A percentile compares a stretch with the other conserved stretches of the same genome.
Conservation (phyloP, 2,888 invertebrate species). For the Orthosia cruda region DNA sequence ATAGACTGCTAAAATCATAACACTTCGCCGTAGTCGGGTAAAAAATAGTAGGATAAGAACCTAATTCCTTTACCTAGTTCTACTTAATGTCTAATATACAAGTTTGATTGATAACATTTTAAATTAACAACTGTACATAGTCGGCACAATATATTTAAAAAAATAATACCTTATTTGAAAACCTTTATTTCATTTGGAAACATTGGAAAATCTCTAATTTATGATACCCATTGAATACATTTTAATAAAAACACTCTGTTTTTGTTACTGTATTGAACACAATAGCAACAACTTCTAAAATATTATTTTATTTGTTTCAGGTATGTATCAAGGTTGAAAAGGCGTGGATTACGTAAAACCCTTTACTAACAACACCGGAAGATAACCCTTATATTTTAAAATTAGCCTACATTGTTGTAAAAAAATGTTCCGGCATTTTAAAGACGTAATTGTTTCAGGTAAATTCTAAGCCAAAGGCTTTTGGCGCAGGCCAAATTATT, state of each 20-base stretch:
- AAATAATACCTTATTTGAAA: background rate
- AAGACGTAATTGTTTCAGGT: constrained; percentile 24
- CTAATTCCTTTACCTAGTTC: no score
- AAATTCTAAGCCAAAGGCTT: constrained; percentile 12
- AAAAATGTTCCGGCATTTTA: constrained; percentile 28
- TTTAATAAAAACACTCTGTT: background rate
- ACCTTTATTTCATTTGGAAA: background rate
- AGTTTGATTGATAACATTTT: background rate
- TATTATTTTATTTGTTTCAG: constrained; percentile 17
- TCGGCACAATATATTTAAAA: background rate
- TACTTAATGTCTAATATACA: no score
- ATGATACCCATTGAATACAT: background rate
- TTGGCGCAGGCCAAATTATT: constrained; percentile 11
- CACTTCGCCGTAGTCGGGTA: no score
- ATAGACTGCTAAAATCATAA: no score
- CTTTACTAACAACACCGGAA: constrained; percentile 42
- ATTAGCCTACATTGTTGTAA: constrained; percentile 43
- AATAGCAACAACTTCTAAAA: constrained; percentile 6
- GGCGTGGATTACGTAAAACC: constrained; percentile 47
- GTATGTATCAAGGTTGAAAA: constrained; percentile 19
- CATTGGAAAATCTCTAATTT: background rate
- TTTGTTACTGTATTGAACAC: background rate
- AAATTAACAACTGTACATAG: background rate
- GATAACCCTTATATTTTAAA: constrained; percentile 51
- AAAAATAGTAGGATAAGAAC: no score